Evolutionary conservation across 2,113 vertebrate genomes (phyloP).

Genomic region (Oncorhynchus masou): DNA sequence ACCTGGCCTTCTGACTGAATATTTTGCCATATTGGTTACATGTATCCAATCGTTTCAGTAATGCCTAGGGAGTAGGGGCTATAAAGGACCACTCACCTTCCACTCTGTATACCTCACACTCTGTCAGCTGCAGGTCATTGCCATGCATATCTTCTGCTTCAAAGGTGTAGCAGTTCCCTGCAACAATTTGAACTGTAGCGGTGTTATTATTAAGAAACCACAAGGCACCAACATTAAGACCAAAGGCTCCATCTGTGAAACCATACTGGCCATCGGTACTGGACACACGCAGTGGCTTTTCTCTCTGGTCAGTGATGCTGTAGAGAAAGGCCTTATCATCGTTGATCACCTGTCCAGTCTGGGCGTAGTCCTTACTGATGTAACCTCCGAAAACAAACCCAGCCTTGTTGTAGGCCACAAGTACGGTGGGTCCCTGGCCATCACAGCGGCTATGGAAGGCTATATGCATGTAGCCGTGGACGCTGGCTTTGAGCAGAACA

Average conservation of each 20-base stretch:
- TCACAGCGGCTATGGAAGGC: conserved; percentile 28
- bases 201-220: conserved; percentile 23
- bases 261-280: neutral
- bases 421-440: conserved; percentile 48
- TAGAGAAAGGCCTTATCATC: no score
- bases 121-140: conserved; percentile 23
- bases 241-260: conserved; percentile 16
- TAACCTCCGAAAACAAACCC: conserved; percentile 53
- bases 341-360: no score
- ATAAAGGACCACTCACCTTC: conserved; percentile 13
- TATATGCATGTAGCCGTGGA: neutral
- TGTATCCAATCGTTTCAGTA: neutral
- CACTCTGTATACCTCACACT: conserved; percentile 38
- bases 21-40: no score
- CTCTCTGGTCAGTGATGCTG: no score
- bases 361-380: no score
- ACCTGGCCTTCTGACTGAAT: no score
- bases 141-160: conserved; percentile 29
- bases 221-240: conserved; percentile 47
- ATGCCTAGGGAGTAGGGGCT: no score
- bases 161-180: conserved; percentile 20
- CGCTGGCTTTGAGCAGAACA: neutral
- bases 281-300: conserved; percentile 18
- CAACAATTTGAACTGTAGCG: neutral
- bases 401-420: conserved; percentile 40